Evolutionary conservation across 2,888 invertebrate genomes (phyloP), one percentile per base, ranked within the genome.

Genomic region (Tenodera sinensis): DNA sequence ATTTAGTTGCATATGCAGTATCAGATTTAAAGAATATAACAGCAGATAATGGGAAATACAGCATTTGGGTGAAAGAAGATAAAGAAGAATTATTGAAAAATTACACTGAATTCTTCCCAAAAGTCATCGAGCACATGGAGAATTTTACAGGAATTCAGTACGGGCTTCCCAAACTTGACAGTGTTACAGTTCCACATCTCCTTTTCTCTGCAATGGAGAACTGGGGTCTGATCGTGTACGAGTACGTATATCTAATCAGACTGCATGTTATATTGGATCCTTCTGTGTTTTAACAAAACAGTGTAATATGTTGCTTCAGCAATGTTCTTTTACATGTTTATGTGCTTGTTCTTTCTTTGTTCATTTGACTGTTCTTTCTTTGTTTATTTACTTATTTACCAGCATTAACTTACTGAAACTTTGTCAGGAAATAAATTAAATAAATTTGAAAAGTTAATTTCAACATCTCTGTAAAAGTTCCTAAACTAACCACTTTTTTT

Each of bases 151-250:
- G 95, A 91, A 92, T 94, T 88, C 91, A 92, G 3, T 95, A 96
- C 91, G 94, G 94, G 1, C 94, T 96, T 89, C 94, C 96, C 9
- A 98, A 98, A 92, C 94, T 98, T 93, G 97, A 98, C 92, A 96
- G 97, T 92, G 96, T 97, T 25, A 97, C 97, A 1, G 95, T 98
- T 90, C 96, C 97, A 0, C 97, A 98, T 92, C 97, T 98, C 92
- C 95, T 95, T 86, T 96, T 97, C 90, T 97, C 97, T 83, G 98
- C 98, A 88, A 98, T 98, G 98, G 98, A 98, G 92, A 98, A 98
- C 92, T 98, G 98, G 98, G 98, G 98, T 12, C 94, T 98, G 28
- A 95, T 98, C 12, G 98, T 97, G 2, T 98, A 96, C 93, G 95
- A 95, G 96, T 96, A 92, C 91, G 85, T 86, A 27, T 71, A 20